Percentiles rank a stretch among this genome's conserved stretches.
These are phyloP conservation scores for Synchiropus splendidus DNA, from an alignment of 2,113 vertebrate genomes.

Conservation along the genomic window DNA sequence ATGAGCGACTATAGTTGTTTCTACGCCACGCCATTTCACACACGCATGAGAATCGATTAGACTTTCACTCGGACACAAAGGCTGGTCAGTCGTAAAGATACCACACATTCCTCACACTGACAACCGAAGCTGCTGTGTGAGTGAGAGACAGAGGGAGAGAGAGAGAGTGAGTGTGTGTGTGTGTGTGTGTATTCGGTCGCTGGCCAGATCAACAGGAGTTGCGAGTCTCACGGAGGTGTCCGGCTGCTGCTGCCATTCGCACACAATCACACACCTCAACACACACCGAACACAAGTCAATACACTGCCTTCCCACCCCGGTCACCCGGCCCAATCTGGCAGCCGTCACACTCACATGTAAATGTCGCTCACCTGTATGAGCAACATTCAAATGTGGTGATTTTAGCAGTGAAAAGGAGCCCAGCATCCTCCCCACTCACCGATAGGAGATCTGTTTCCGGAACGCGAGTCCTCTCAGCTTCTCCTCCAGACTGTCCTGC, in stretches of 20 bases:
- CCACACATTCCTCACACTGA: constrained; percentile 10
- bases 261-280: constrained; percentile 4
- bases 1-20: no score
- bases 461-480: constrained; percentile 56
- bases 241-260: constrained; percentile 41
- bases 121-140: neutral
- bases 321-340: constrained; percentile 16
- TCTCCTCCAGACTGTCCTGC: constrained; percentile 54
- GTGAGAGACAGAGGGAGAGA: neutral
- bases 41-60: no score
- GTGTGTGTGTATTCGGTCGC: no score
- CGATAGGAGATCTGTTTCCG: constrained; percentile 62
- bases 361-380: neutral
- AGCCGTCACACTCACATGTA: constrained; percentile 3
- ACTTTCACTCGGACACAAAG: no score
- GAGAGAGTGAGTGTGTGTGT: no score
- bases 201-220: constrained; percentile 58
- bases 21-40: no score
- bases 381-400: neutral
- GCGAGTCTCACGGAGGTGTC: constrained; percentile 51
- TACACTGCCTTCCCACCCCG: constrained; percentile 23
- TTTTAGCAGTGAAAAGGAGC: constrained; percentile 1
- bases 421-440: constrained; percentile 36
- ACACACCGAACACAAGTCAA: constrained; percentile 29
- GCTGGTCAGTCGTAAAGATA: neutral